These are phyloP conservation scores for Cephus sareptanus DNA, from an alignment of 2,888 invertebrate genomes.

Conservation along the genomic window DNA sequence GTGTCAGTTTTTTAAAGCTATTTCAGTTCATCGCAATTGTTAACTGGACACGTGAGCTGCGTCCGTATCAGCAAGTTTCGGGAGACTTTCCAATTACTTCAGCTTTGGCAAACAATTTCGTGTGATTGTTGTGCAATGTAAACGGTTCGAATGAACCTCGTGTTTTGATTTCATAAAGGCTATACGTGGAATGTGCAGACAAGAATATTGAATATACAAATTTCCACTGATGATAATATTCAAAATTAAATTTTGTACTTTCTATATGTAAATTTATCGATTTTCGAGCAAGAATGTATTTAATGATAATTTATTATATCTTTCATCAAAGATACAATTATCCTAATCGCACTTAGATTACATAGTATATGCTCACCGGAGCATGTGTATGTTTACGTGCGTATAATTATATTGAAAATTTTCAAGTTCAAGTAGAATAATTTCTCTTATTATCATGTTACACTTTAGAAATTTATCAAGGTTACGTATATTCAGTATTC, in stretches of 20 bases:
- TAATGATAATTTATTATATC: background rate
- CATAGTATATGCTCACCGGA: background rate
- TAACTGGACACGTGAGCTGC: background rate
- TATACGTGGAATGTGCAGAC: background rate
- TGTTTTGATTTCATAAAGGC: background rate
- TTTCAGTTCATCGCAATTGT: background rate
- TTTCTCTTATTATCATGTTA: background rate
- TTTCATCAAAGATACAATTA: background rate
- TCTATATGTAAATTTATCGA: background rate
- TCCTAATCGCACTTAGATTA: background rate
- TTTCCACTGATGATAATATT: background rate
- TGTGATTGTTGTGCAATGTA: background rate
- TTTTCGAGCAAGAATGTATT: background rate
- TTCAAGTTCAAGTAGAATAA: background rate
- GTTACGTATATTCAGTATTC: background rate
- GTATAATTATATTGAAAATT: background rate
- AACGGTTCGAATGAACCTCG: background rate
- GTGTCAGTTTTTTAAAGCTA: background rate
- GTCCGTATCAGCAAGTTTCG: background rate
- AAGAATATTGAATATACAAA: background rate
- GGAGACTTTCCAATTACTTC: background rate
- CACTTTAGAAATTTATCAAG: background rate
- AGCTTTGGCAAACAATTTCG: background rate
- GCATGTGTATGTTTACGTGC: background rate
- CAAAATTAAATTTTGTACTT: background rate